A percentile compares a stretch with the other conserved stretches of the same genome.
Conservation (phyloP, 2,888 invertebrate genomes). For the Hirtodrosophila duncani region DNA sequence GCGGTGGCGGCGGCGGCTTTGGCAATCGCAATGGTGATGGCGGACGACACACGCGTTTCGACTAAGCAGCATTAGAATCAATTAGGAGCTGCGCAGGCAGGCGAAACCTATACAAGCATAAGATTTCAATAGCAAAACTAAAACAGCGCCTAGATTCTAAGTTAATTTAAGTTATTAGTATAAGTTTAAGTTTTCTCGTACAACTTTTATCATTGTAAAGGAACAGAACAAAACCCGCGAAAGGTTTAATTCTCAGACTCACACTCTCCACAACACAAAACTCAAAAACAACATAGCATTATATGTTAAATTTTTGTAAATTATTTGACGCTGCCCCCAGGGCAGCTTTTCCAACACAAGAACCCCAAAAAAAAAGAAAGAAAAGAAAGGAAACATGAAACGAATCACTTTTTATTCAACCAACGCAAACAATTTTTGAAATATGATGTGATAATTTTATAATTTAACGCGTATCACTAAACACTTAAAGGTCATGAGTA, state of each 20-base stretch:
- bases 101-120: constrained; percentile 55
- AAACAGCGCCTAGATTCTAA: constrained; percentile 57
- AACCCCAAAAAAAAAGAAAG: constrained; percentile 10
- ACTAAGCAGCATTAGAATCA: constrained; percentile 55
- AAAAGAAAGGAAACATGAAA: constrained; percentile 7
- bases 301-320: constrained; percentile 58
- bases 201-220: constrained; percentile 36
- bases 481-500: constrained; percentile 13
- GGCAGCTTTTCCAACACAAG: constrained; percentile 16
- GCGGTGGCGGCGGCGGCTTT: constrained; percentile 51
- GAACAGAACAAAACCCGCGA: constrained; percentile 27
- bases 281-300: constrained; percentile 50
- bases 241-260: constrained; percentile 21
- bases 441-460: constrained; percentile 64
- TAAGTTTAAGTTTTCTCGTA: constrained; percentile 69
- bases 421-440: constrained; percentile 39
- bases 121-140: constrained; percentile 66
- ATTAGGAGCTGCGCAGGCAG: too few species aligned
- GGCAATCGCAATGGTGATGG: constrained; percentile 42
- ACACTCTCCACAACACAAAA: constrained; percentile 21
- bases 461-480: constrained; percentile 67
- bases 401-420: constrained; percentile 55
- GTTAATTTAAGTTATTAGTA: constrained; percentile 58
- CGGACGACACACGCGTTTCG: constrained; percentile 74
- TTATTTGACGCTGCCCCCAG: constrained; percentile 55